A percentile compares a stretch with the other conserved stretches of the same genome.
Evolutionary conservation across 2,888 invertebrate genomes (phyloP).

Genomic region (Anaspis maculata): DNA sequence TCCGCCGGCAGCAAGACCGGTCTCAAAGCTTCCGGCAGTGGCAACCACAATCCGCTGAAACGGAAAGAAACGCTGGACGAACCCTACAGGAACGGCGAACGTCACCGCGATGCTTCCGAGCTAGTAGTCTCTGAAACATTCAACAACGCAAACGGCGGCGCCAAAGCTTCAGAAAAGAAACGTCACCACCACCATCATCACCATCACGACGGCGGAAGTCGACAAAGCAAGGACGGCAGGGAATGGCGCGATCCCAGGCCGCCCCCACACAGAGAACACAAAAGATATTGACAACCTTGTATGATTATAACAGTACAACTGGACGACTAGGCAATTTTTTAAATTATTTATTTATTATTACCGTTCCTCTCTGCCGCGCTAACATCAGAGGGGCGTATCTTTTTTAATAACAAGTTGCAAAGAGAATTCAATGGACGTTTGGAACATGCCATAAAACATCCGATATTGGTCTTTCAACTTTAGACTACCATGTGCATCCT

Average conservation of each 20-base stretch:
- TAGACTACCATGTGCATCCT: too few relatives aligned
- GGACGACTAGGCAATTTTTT: constrained; percentile 27
- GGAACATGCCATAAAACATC: too few relatives aligned
- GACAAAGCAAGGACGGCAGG: constrained; percentile 48
- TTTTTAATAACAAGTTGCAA: too few relatives aligned
- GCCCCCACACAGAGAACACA: constrained; percentile 49
- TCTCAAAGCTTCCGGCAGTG: constrained; percentile 26
- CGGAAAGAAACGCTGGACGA: constrained; percentile 67
- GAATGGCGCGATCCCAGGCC: constrained; percentile 45
- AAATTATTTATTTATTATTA: constrained; percentile 15
- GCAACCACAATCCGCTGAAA: constrained; percentile 50
- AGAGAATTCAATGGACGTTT: too few relatives aligned
- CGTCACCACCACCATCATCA: constrained; percentile 72
- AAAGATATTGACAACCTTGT: constrained; percentile 44
- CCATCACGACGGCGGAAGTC: constrained; percentile 49
- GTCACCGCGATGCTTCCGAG: constrained; percentile 61
- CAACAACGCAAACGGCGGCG: constrained; percentile 17
- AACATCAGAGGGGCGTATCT: too few relatives aligned
- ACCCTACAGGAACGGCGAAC: constrained; percentile 44
- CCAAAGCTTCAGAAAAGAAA: constrained; percentile 47
- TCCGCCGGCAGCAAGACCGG: constrained; percentile 56
- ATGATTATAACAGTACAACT: constrained; percentile 39
- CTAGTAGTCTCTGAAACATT: constrained; percentile 59
- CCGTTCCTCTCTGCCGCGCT: neutral
- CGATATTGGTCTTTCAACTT: too few relatives aligned